Evolutionary conservation across 2,113 vertebrate species (phyloP).

Genomic region (zebrafish (Danio rerio)): DNA sequence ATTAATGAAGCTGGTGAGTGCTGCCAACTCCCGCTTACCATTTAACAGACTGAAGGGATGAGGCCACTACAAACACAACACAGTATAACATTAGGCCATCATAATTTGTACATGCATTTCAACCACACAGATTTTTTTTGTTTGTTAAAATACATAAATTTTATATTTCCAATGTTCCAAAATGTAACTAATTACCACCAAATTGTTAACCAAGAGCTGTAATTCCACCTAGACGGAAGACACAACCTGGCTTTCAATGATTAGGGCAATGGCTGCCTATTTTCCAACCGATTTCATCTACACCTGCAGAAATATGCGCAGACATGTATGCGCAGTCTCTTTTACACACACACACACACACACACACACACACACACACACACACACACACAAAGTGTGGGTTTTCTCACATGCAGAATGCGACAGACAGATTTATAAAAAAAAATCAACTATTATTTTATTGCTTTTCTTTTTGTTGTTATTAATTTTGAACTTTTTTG

Average conservation of each 20-base stretch:
- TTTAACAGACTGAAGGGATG: not conserved
- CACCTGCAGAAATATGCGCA: constrained; percentile 51
- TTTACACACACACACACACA: constrained; percentile 20
- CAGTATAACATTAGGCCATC: too few relatives aligned
- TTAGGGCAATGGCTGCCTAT: constrained; percentile 50
- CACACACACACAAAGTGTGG: constrained; percentile 12
- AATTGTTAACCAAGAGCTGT: constrained; percentile 30
- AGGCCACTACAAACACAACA: not conserved
- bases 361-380: constrained; percentile 26
- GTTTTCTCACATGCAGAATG: not conserved
- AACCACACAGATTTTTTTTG: too few relatives aligned
- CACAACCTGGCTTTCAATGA: constrained; percentile 11
- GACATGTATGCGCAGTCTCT: constrained; percentile 20
- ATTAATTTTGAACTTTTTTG: not conserved
- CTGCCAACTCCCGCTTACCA: not conserved
- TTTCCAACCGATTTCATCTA: constrained; percentile 54
- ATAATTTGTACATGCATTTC: too few relatives aligned
- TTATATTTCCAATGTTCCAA: not conserved
- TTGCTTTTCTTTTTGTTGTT: not conserved
- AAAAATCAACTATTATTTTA: not conserved
- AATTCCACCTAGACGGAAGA: constrained; percentile 9
- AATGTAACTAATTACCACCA: not conserved
- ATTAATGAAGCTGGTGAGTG: constrained; percentile 9
- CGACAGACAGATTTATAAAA: not conserved
- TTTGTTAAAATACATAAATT: not conserved